Base-by-base conservation (phyloP, 2,113 vertebrate genomes). In the Nettapus auritus region DNA sequence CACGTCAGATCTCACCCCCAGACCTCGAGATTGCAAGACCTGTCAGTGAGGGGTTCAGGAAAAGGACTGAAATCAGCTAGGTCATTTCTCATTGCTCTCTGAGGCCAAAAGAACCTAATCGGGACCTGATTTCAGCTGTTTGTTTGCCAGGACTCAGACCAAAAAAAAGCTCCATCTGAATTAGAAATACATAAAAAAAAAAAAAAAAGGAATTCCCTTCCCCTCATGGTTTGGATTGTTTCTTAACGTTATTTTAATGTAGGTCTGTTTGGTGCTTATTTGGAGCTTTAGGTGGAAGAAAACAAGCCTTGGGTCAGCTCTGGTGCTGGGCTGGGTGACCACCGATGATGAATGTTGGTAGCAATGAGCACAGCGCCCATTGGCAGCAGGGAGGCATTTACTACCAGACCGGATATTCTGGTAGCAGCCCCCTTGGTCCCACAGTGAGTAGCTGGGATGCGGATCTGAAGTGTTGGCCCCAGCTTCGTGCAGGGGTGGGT, bases 91-190 rank as follows among this genome's bases (percentile, higher is more conserved):
- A 94, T 60, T 0, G 26, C 81, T 86, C 2, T 0, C 19, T 91
- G 93, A 81, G 79, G 91, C 92, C 84, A 94, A 71, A 76, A 92
- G 89, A 94, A 92, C 88, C 94, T 94, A 90, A 91, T 68, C 93
- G 96, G 89, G 95, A 96, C 94, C 94, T 93, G 96, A 96, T 94
- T 88, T 96, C 94, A 93, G 94, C 89, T 81, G 52, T 71, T 92
- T 70, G 42, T 89, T 94, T 94, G 96, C 92, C 96, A 96, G 95
- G 79, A 82, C 94, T 94, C 67, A 1, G 48, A 94, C 84, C 84
- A 81, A 93, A 95, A 93, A 93, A 95, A 94, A 76, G 50, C 83
- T 90, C 80, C 10, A 66, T 88, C 62, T 90, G 94, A 94, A 96
- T 90, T 84, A 40, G 69, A 82, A 14, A 18, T 21, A 29, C n/a